phyloP scores from a whole-genome alignment of 2,113 vertebrate genomes.

The Limanda limanda region DNA sequence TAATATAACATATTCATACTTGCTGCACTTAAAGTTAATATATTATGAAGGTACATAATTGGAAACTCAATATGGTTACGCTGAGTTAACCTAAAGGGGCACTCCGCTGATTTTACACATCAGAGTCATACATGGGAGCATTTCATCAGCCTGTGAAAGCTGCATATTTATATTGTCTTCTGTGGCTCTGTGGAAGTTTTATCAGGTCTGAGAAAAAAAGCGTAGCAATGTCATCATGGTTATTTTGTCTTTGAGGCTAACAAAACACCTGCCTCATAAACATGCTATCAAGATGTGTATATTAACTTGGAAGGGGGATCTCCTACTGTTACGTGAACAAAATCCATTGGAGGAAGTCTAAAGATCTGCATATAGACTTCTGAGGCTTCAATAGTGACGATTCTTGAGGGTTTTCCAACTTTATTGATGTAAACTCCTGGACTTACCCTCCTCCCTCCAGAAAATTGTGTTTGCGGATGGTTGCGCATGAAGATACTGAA shows the following conservation, averaged over 20 bases:
- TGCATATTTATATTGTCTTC: not conserved
- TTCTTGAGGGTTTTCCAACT: not conserved
- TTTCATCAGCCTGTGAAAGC: not conserved
- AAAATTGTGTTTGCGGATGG: not conserved
- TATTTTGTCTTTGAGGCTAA: not conserved
- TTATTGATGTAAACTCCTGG: not conserved
- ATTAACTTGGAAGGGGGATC: not conserved
- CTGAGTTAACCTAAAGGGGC: too few species aligned
- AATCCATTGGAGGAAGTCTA: too few species aligned
- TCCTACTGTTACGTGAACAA: too few species aligned
- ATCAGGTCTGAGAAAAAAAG: too few species aligned
- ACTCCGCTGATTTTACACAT: not conserved
- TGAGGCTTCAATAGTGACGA: not conserved
- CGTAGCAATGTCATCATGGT: not conserved
- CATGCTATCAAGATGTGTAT: not conserved
- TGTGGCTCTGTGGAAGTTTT: not conserved
- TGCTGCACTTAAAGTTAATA: too few species aligned
- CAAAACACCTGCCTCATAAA: too few species aligned
- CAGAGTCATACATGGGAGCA: not conserved
- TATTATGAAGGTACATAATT: too few species aligned
- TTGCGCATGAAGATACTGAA: not conserved
- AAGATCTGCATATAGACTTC: not conserved
- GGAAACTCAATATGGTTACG: too few species aligned
- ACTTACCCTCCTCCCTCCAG: not conserved
- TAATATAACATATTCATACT: too few species aligned